Evolutionary conservation across 1,140 invertebrate species (phyloP).

Genomic region (Drosophila novamexicana): DNA sequence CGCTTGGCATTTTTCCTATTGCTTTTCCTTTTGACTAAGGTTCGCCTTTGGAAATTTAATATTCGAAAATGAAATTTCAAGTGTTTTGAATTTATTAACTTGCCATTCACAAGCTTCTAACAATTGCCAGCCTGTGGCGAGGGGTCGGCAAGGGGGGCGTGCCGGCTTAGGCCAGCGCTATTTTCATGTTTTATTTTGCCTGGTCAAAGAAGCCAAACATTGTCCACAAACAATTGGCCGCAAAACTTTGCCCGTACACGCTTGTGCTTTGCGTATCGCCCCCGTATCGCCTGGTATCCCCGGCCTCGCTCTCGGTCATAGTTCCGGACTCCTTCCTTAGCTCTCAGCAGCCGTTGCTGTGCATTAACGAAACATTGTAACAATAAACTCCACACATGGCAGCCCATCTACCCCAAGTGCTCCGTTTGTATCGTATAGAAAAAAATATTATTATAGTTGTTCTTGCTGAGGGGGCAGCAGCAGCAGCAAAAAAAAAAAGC

Average conservation of each 20-base stretch:
- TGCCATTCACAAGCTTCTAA: conserved; percentile 26
- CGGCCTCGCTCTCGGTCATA: background rate
- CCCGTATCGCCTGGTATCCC: background rate
- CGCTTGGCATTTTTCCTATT: conserved; percentile 20
- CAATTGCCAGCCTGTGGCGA: background rate
- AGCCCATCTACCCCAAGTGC: conserved; percentile 4
- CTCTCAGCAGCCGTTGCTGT: conserved; percentile 31
- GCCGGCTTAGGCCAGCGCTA: background rate
- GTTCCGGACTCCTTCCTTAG: background rate
- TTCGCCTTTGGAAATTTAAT: conserved; percentile 59
- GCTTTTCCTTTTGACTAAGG: conserved; percentile 29
- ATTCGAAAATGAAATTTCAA: conserved; percentile 66
- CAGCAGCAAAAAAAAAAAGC: conserved; percentile 26
- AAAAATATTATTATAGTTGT: conserved; percentile 31
- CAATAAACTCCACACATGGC: conserved; percentile 41
- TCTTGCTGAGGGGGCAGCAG: conserved; percentile 9
- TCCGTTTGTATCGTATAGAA: conserved; percentile 26
- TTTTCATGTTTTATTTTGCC: background rate
- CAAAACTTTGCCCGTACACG: conserved; percentile 5
- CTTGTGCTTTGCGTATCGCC: background rate
- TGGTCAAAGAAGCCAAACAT: conserved; percentile 50
- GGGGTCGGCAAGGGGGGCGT: too few relatives aligned
- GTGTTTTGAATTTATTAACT: conserved; percentile 75
- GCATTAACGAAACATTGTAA: conserved; percentile 46
- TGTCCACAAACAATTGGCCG: conserved; percentile 32